Percentiles rank a stretch among this genome's conserved stretches.
Conservation (phyloP, 1,140 invertebrate genomes). For the Plectrocnemia conspersa region DNA sequence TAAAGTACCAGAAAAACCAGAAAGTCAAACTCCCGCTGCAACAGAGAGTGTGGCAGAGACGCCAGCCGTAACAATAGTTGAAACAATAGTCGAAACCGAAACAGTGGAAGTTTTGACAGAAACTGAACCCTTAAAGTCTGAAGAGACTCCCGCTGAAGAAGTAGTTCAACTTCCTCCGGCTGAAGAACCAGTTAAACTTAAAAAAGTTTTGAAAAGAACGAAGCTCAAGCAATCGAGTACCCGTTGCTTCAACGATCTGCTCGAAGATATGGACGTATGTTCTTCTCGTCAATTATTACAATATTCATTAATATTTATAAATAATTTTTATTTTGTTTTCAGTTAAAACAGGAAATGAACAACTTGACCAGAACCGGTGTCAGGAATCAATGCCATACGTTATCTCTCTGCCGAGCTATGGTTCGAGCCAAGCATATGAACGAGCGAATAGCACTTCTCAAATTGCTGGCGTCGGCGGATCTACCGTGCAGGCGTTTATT, state of each 20-base stretch:
- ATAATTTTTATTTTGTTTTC: constrained; percentile 31
- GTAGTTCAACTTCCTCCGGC: constrained; percentile 47
- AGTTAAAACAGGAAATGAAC: constrained; percentile 76
- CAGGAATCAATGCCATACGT: constrained; percentile 82
- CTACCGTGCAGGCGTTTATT: constrained; percentile 81
- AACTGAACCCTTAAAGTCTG: constrained; percentile 66
- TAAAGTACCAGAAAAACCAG: neutral
- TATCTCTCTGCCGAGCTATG: constrained; percentile 85
- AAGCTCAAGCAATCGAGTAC: constrained; percentile 25
- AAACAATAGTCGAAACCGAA: constrained; percentile 31
- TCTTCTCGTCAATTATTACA: neutral
- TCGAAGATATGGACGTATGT: constrained; percentile 68
- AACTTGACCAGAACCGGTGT: constrained; percentile 68
- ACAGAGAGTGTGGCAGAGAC: no score
- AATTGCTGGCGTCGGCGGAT: constrained; percentile 67
- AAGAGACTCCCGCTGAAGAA: constrained; percentile 69
- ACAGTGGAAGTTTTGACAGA: constrained; percentile 33
- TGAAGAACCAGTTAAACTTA: neutral
- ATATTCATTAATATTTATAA: constrained; percentile 11
- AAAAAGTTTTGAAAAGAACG: neutral
- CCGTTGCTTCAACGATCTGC: constrained; percentile 44
- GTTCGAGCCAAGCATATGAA: constrained; percentile 79
- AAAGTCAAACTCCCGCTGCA: neutral
- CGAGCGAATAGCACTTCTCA: constrained; percentile 66
- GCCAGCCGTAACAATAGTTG: no score